Base-by-base conservation (phyloP, 2,888 invertebrate species). In the Apamea sordens region DNA sequence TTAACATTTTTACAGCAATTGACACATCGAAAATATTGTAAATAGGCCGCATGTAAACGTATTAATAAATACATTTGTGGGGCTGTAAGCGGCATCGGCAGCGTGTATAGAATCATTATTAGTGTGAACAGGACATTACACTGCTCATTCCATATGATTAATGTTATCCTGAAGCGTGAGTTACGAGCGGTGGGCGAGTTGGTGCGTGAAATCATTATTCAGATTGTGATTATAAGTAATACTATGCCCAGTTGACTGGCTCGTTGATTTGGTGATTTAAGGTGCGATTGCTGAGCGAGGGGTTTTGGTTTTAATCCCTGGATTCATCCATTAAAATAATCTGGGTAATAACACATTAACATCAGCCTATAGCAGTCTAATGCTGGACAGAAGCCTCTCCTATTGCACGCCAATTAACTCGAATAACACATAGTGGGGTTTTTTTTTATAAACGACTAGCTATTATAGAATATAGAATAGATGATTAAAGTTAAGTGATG, bases 91-190 rank as follows among this genome's bases (percentile, higher is more conserved):
- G 56, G 65, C 47, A 41, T 69, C 76, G 50, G 65, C 47, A 41
- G 71, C 76, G 50, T 72, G 71, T 79, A 65, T 74, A 63, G 82
- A 67, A 84, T 79, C 73, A 83, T 86, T 86, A 85, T 82, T 83
- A 83, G 82, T 83, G 76, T 81, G 81, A 83, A 89, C 68, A 77
- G 76, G 79, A 86, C 89, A 83, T 86, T 84, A 87, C 73, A 80
- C 77, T 84, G 87, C 77, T 90, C 89, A 85, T 89, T 87, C 87
- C 79, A 75, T 84, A 77, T 89, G 89, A 90, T 90, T 90, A 89
- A 89, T 89, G 90, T 81, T 83, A 69, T 72, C 61, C 44, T 21
- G 24, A 4, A 11, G 41, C 10, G n/a, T 70, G 65, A 83, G 79
- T 67, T 59, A 83, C 21, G 56, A 78, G 79, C 73, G 61, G 32